These are phyloP conservation scores for Poicephalus meyeri DNA, from an alignment of 2,113 vertebrate genomes.

Conservation along the genomic window DNA sequence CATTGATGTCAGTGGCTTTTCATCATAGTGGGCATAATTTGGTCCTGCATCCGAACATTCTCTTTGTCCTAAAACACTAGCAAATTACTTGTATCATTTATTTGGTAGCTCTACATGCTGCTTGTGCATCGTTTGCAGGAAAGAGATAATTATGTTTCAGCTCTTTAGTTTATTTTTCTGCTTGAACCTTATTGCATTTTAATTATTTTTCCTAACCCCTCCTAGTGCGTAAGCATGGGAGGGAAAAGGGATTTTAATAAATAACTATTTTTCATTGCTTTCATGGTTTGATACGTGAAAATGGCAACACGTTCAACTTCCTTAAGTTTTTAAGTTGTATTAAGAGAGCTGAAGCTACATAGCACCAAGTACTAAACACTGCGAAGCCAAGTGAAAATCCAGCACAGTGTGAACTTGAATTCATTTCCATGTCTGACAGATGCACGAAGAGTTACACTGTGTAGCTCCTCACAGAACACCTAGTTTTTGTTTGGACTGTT, in stretches of 20 bases:
- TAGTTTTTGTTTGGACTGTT: not conserved
- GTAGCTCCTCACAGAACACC: not conserved
- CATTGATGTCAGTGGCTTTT: not conserved
- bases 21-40: not conserved
- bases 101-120: slow-evolving; percentile 8
- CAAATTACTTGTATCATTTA: slow-evolving; percentile 7
- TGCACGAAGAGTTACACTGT: not conserved
- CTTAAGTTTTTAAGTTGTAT: not conserved
- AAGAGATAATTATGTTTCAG: slow-evolving; percentile 29
- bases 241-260: not conserved
- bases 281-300: not conserved
- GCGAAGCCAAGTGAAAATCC: not conserved
- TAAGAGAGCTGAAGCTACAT: not conserved
- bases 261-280: not conserved
- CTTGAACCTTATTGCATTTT: slow-evolving; percentile 31
- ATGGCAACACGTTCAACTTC: not conserved
- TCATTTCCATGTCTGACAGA: not conserved
- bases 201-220: slow-evolving; percentile 7
- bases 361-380: not conserved
- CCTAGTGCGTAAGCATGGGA: not conserved
- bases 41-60: not conserved
- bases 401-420: not conserved
- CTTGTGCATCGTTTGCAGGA: not conserved
- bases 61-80: not conserved
- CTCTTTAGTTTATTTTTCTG: slow-evolving; percentile 35